These are phyloP conservation scores for Pagetopsis macropterus DNA, from an alignment of 2,797 vertebrate species.

Conservation along the genomic window DNA sequence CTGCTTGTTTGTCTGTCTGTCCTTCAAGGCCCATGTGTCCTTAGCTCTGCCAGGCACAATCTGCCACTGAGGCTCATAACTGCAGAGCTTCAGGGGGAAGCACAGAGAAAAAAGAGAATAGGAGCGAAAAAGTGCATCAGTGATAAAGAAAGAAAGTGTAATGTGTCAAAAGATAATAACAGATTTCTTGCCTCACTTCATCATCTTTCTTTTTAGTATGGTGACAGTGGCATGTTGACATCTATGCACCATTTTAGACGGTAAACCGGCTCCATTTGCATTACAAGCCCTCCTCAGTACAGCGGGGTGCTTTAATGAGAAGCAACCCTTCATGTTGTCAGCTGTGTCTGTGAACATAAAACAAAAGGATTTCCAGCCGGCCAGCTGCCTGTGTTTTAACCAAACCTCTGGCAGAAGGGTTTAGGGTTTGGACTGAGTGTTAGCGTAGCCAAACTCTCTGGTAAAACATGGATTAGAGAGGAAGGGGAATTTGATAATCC, in stretches of 20 bases:
- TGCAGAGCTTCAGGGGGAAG: constrained; percentile 38
- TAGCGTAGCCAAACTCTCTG: constrained; percentile 30
- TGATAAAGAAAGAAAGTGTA: not conserved
- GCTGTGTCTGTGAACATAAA: not conserved
- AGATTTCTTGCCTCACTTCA: constrained; percentile 1
- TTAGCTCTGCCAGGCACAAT: constrained; percentile 53
- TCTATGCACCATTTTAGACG: constrained; percentile 10
- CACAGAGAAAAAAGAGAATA: not conserved
- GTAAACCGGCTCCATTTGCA: constrained; percentile 18
- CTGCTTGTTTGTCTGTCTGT: constrained; percentile 47
- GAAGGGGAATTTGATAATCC: constrained; percentile 53
- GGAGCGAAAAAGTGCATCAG: not conserved
- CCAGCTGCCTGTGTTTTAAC: constrained; percentile 32
- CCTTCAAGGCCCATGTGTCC: constrained; percentile 62
- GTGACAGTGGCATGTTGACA: not conserved
- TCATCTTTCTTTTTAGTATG: not conserved
- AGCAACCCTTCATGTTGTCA: constrained; percentile 6
- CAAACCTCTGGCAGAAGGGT: constrained; percentile 22
- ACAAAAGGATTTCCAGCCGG: constrained; percentile 3
- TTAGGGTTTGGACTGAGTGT: constrained; percentile 26
- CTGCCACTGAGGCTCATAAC: constrained; percentile 46
- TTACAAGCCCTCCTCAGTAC: not conserved
- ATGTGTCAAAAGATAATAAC: constrained; percentile 2
- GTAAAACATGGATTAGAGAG: constrained; percentile 56
- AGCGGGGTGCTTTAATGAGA: not conserved